phyloP scores from a whole-genome alignment of 2,888 invertebrate species.

The Cataglyphis rosenhaueri region DNA sequence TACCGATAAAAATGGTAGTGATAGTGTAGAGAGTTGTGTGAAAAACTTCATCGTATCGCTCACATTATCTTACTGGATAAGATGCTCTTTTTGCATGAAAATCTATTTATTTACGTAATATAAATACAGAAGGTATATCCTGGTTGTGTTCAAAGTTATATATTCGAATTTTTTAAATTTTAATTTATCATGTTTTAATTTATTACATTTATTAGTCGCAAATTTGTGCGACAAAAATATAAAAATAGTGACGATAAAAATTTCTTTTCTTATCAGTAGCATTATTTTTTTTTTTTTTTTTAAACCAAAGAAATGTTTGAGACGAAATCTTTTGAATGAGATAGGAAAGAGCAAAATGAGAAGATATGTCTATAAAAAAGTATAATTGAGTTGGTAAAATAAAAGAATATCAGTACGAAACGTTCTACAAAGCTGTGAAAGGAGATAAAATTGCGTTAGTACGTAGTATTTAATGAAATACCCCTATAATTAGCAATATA shows the following conservation, averaged over 20 bases:
- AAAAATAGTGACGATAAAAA: background rate
- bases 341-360: background rate
- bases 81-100: background rate
- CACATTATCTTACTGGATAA: background rate
- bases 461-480: conserved; percentile 20
- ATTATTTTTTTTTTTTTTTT: conserved; percentile 4
- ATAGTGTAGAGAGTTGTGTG: background rate
- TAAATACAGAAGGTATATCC: background rate
- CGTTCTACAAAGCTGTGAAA: background rate
- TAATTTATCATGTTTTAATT: background rate
- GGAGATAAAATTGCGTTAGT: background rate
- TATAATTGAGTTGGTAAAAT: conserved; percentile 25
- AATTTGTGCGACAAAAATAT: background rate
- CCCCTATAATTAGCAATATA: background rate
- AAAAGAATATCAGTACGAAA: conserved; percentile 26
- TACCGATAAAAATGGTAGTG: background rate
- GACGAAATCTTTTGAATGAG: background rate
- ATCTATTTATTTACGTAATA: background rate
- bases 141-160: background rate
- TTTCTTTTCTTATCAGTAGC: background rate
- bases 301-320: conserved; percentile 5
- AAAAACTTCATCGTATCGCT: background rate
- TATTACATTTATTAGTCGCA: background rate
- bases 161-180: background rate
- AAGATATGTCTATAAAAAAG: background rate